Evolutionary conservation across 2,888 invertebrate species (phyloP), one percentile per base, ranked within the genome.

Genomic region (Sceliomorpha sp.): DNA sequence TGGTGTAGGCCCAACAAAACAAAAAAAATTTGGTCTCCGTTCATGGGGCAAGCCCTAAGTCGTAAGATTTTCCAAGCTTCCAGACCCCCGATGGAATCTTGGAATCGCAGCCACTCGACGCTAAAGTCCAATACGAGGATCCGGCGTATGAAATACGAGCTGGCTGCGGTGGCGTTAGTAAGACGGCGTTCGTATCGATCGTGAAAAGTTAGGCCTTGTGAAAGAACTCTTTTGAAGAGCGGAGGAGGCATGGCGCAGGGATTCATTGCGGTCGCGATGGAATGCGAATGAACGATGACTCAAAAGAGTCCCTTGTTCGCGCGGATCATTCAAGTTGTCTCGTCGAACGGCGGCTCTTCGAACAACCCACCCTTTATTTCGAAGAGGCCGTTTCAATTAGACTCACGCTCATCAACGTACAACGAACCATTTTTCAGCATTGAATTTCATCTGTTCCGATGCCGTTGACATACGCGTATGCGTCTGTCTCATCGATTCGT

Each of bases 261-360:
- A 64, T 64, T 53, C 56, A 64, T 70, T 64, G 58, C 62, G 55
- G 64, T 60, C 64, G 58, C 56, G 60, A 10, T 71, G 75, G 73
- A 72, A 73, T 75, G 75, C 68, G 68, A 56, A 60, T 70, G 72
- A 64, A 56, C 56, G 64, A 75, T 72, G 72, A 70, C 75, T 75
- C 70, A 71, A 75, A 72, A 73, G 75, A 71, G 60, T 45, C 70
- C 63, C 70, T 73, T 72, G 72, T 75, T 69, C 70, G 64, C 34
- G 7, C 39, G 53, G 63, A 59, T 58, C 63, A 69, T 59, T 69
- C 59, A 69, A 58, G 63, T 63, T 59, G 63, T 64, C 64, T 56
- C 64, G 56, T 32, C 40, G 20, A 42, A 56, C 26, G 48, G n/a
- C 44, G 63, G 42, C 9, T 26, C 42, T 20, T 13, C 45, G 44